Base-by-base conservation (phyloP, 2,888 invertebrate genomes). In the Orthosia cruda region DNA sequence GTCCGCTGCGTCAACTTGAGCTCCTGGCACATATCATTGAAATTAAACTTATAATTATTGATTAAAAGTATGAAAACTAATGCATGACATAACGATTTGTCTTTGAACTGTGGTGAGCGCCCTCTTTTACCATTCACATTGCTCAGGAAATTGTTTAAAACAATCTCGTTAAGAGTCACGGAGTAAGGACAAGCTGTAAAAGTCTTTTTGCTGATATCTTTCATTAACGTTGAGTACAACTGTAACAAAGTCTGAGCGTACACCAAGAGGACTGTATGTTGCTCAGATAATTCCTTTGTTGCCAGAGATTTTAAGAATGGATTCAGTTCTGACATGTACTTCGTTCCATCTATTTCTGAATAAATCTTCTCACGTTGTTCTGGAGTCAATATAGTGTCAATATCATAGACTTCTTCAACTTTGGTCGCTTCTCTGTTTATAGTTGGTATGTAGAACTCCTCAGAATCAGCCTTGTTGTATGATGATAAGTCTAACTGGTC, bases 381-480 rank as follows among this genome's bases (percentile, higher is more conserved):
- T 7, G 91, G 84, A 0, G 95, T 95, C 57, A 97, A 87, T 20
- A 97, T 94, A 45, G 93, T 90, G 32, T 95, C 84, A 16, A 97
- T 80, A 67, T 94, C 90, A 72, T 97, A 97, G 0, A 97, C 96
- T 50, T 97, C 92, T 71, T 96, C 94, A 0, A 94, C 91, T 59
- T 85, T 92, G 2, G 89, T 89, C 0, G 97, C 97, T 5, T 94
- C 89, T 82, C 97, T 91, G 80, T 97, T 94, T 15, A 97, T 97
- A 0, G 94, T 91, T 2, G 97, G 97, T 83, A 96, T 91, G 77
- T 97, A 97, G 52, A 93, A 93, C 12, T 95, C 93, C 2, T 95
- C 95, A 0, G 92, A 89, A 78, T 97, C 94, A 13, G 84, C 88
- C 20, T 91, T 91, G 16, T 92, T 92, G 40, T 95, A 94, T 0